Base-by-base conservation (phyloP, 1,140 invertebrate genomes). In the Metopolophium dirhodum region DNA sequence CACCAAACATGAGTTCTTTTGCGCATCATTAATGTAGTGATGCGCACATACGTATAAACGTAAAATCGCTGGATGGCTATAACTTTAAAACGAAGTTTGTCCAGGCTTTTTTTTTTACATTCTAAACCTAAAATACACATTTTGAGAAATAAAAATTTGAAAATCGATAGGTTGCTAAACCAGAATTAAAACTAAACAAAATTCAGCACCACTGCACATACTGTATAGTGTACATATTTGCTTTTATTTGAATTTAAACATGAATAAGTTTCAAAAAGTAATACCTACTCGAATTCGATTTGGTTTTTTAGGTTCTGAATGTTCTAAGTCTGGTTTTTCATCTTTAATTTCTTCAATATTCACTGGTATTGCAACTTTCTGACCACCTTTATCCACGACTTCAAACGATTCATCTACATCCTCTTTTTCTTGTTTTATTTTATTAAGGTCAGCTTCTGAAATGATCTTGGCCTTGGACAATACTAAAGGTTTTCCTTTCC, bases 381-480 rank as follows among this genome's bases (percentile, higher is more conserved):
- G 37, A 57, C 91, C 91, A 41, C 49, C 35, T 86, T 86, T 54
- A 83, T 93, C 90, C 61, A 90, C 82, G 54, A 94, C 77, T 90
- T 94, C 90, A 93, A 88, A 91, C 4, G 93, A 54, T 14, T 93
- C 87, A 23, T 90, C 86, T 47, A 88, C 85, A 41, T 94, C 94
- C 1, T 94, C 93, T 54, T 89, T 92, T 61, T 93, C 94, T 45
- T 88, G 49, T 89, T 94, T 93, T 23, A 88, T 49, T 94, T 94
- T 93, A 77, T 94, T 93, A 23, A 41, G n/a, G 45, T 94, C 54
- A 7, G 94, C 91, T 93, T 96, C 96, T 57, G 95, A 96, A 94
- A 97, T 95, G 95, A 97, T 97, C 94, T 97, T 98, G 11, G 97
- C 97, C 95, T 96, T 96, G 11, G 97, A 97, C 61, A 94, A 91